These are phyloP conservation scores for Pseudocheirus occidentalis DNA, from an alignment of 2,797 vertebrate species.

Conservation along the genomic window DNA sequence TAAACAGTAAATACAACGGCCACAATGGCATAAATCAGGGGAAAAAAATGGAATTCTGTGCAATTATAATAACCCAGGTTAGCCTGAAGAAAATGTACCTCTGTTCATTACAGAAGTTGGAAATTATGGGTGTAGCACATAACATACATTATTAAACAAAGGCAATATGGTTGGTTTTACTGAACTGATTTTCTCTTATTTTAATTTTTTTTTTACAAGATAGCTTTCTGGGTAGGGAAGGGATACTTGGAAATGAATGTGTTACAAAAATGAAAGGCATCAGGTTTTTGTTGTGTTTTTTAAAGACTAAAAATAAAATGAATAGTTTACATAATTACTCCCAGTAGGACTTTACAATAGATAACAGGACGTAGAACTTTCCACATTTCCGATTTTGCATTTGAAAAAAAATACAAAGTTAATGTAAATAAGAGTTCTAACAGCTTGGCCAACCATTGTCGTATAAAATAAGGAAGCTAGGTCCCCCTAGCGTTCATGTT, in stretches of 20 bases:
- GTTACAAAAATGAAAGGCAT: neutral
- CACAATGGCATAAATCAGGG: neutral
- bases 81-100: neutral
- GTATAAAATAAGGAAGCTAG: conserved; percentile 49
- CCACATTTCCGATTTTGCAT: neutral
- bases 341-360: neutral
- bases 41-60: neutral
- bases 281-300: neutral
- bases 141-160: neutral
- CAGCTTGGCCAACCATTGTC: neutral
- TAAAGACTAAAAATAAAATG: neutral
- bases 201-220: neutral
- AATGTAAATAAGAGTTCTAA: too few relatives aligned
- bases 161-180: neutral
- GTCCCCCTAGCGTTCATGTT: conserved; percentile 65
- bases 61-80: neutral
- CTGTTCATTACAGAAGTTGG: neutral
- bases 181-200: neutral
- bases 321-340: neutral
- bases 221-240: neutral
- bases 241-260: neutral
- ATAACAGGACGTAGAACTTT: neutral
- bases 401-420: neutral
- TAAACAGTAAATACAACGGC: neutral
- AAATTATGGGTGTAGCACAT: neutral